Conservation (phyloP, 2,797 vertebrate genomes). For the Glossophaga mutica region DNA sequence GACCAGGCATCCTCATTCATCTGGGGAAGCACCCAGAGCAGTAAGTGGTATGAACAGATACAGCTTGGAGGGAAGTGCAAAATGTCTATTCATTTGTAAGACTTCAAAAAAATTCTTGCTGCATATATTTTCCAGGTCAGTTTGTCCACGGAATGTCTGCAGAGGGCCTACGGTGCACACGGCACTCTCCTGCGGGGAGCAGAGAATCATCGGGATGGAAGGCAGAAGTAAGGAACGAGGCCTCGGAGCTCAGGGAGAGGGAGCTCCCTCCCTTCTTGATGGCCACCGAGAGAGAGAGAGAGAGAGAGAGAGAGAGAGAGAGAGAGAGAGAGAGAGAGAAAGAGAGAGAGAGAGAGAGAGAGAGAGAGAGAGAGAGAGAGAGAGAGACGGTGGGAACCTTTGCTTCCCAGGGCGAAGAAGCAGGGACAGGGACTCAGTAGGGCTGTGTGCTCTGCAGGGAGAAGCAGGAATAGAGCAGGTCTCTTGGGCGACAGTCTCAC, state of each 20-base stretch:
- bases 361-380: no score
- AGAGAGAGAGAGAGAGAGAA: no score
- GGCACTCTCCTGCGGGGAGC: not conserved
- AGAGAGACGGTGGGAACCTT: not conserved
- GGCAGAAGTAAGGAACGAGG: not conserved
- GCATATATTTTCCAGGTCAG: not conserved
- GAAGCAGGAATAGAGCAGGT: not conserved
- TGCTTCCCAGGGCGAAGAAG: not conserved
- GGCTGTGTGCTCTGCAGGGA: not conserved
- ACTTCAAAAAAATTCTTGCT: not conserved
- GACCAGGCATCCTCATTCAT: not conserved
- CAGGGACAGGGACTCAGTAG: not conserved
- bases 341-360: no score
- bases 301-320: no score
- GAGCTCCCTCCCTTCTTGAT: not conserved
- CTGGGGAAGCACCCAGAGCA: not conserved
- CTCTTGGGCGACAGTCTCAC: not conserved
- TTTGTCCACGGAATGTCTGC: not conserved
- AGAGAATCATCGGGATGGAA: not conserved
- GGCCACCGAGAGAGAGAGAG: not conserved
- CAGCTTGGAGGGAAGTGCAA: not conserved
- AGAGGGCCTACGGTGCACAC: not conserved
- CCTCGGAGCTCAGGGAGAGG: not conserved
- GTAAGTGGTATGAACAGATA: not conserved
- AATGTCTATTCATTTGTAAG: not conserved